Evolutionary conservation across 2,113 vertebrate genomes (phyloP), one percentile per base, ranked within the genome.

Genomic region (Osmerus mordax): DNA sequence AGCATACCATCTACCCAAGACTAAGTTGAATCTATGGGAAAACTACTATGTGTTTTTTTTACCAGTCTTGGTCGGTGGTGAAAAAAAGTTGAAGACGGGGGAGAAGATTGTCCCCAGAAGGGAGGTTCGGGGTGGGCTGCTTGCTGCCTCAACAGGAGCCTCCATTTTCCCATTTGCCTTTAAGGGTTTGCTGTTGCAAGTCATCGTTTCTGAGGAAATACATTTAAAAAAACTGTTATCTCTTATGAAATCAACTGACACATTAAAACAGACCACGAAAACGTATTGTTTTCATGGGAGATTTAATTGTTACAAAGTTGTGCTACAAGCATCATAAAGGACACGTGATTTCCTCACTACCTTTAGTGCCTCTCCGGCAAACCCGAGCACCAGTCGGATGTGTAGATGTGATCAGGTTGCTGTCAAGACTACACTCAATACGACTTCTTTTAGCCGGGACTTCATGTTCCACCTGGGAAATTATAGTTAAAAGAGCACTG

Each of bases 31-130:
- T 47, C 41, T 47, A 47, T 47, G 41, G 9, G 41, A 0, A 47
- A 47, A 47, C 9, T 9, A 47, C 41, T 47, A 47, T 9, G 8
- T 28, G 25, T 28, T 29, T 67, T 88, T 80, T 75, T 91, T 90
- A 98, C 97, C 96, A 89, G 96, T 98, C 94, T 98, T 98, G 89
- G 94, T 98, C 93, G 96, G 95, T 93, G 97, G 96, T 93, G 97
- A 98, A 91, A 99, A 99, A 87, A 99, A 99, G 92, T 97, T 99
- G 89, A 98, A 99, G 78, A 99, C 97, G 0, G 97, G 97, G 84
- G 97, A 99, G 90, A 99, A 99, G 89, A 99, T 99, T 83, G 97
- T 99, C 81, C 97, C 97, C 80, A 99, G 90, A 83, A 98, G 91
- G 0, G 96, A 97, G 65, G 96, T 98, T 82, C 96, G 94, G 3